A percentile compares a stretch with the other conserved stretches of the same genome.
Conservation (phyloP, 2,888 invertebrate species). For the Sisyra terminalis region DNA sequence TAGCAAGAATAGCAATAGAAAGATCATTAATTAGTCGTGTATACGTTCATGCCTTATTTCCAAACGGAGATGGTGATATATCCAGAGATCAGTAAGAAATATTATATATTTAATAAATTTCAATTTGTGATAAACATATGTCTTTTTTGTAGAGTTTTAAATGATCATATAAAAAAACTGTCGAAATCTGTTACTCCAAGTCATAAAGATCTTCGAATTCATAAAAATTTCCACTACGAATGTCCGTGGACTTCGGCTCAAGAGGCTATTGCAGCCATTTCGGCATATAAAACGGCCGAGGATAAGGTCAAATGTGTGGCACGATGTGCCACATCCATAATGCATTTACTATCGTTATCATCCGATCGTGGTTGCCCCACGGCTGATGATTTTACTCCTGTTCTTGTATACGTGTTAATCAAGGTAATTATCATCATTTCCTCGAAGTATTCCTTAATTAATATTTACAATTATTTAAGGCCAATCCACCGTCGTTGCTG, state of each 20-base stretch:
- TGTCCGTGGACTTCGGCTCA: slow-evolving; percentile 95
- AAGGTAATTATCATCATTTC: slow-evolving; percentile 41
- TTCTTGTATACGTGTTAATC: slow-evolving; percentile 89
- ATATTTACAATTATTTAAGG: slow-evolving; percentile 30
- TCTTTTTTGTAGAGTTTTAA: slow-evolving; percentile 47
- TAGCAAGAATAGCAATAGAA: slow-evolving; percentile 72
- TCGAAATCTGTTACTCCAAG: slow-evolving; percentile 56
- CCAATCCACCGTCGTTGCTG: slow-evolving; percentile 84
- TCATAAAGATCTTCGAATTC: slow-evolving; percentile 67
- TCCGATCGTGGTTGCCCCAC: slow-evolving; percentile 63
- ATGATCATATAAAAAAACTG: slow-evolving; percentile 77
- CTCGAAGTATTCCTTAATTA: not conserved
- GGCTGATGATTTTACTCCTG: slow-evolving; percentile 92
- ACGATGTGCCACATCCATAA: slow-evolving; percentile 82
- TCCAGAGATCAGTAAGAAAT: slow-evolving; percentile 67
- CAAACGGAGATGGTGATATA: slow-evolving; percentile 91
- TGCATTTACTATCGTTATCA: slow-evolving; percentile 81
- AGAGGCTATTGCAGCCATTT: slow-evolving; percentile 70
- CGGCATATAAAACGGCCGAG: slow-evolving; percentile 78
- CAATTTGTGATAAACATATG: not conserved
- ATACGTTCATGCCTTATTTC: slow-evolving; percentile 86
- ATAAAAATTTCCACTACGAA: slow-evolving; percentile 71
- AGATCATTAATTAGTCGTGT: slow-evolving; percentile 81
- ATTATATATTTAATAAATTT: not conserved
- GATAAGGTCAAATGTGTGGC: slow-evolving; percentile 69